Evolutionary conservation across 1,140 invertebrate genomes (phyloP), one percentile per base, ranked within the genome.

Genomic region (Zaprionus kolodkinae): DNA sequence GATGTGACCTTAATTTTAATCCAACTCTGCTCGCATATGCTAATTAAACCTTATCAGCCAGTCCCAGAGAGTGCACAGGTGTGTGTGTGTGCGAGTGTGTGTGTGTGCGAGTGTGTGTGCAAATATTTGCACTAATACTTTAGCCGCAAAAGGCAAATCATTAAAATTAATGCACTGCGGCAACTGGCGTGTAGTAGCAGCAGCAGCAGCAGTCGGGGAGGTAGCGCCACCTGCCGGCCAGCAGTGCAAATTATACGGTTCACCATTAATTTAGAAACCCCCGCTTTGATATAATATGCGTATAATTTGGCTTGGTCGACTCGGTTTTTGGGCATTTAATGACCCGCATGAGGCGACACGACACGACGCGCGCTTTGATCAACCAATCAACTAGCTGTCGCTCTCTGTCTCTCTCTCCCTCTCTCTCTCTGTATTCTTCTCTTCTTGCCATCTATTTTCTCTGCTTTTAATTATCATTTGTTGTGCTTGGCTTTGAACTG

Each of bases 81-180:
- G 13, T 45, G 13, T 30, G 13, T 48, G 45, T 48, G n/a, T 40
- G n/a, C 21, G 40, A 3, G 17, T 11, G 55, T 13, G 36, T 33
- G 40, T 48, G 45, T 48, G n/a, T 40, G n/a, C 21, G 40, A 3
- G 17, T 11, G 55, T 13, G 36, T 33, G 40, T 55, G 55, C 69
- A 89, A 89, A 89, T 89, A 89, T 89, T 88, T 88, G 85, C 72
- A 60, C 71, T 71, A 85, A 79, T 84, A 79, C 85, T 79, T 80
- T 75, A 74, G 66, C 78, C 76, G 72, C 85, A 85, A 69, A 72
- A 78, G 74, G 74, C 75, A 85, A 89, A 89, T 89, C 81, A 84
- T 85, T 85, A 68, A 85, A 89, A 81, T 89, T 81, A 81, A 89
- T 89, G 85, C 85, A 85, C 36, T 68, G 73, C 13, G 72, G 81